A percentile compares a stretch with the other conserved stretches of the same genome.
Evolutionary conservation across 2,113 vertebrate genomes (phyloP).

Genomic region (Istiophorus platypterus): DNA sequence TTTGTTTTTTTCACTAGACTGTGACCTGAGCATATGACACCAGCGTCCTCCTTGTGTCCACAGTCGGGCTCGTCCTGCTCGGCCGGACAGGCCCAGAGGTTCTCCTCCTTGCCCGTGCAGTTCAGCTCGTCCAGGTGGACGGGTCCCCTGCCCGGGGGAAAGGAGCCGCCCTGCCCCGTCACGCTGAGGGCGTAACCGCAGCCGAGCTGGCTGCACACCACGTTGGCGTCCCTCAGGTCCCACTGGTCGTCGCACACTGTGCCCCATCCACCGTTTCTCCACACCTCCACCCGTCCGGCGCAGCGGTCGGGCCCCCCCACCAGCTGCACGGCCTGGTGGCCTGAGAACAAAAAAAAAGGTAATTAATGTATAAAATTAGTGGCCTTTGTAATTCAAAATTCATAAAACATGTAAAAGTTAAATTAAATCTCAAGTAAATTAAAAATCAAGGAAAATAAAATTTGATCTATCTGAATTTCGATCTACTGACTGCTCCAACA

Average conservation of each 20-base stretch:
- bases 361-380: too few relatives aligned
- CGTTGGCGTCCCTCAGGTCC: slow-evolving; percentile 70
- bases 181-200: slow-evolving; percentile 79
- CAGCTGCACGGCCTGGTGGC: slow-evolving; percentile 53
- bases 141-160: slow-evolving; percentile 70
- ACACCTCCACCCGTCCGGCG: slow-evolving; percentile 82
- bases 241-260: slow-evolving; percentile 84
- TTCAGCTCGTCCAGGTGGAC: slow-evolving; percentile 79
- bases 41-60: slow-evolving; percentile 84
- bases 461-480: too few relatives aligned
- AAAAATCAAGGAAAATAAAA: background rate
- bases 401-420: background rate
- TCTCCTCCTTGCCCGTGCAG: slow-evolving; percentile 79
- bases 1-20: background rate
- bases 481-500: too few relatives aligned
- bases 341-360: too few relatives aligned
- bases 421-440: background rate
- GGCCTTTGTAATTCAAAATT: too few relatives aligned
- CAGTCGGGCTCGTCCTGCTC: slow-evolving; percentile 62
- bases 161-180: slow-evolving; percentile 69
- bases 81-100: slow-evolving; percentile 77
- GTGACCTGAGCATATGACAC: slow-evolving; percentile 84
- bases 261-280: slow-evolving; percentile 67
- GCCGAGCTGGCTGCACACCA: slow-evolving; percentile 80
- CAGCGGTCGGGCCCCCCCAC: slow-evolving; percentile 69